phyloP scores from a whole-genome alignment of 2,888 invertebrate genomes.

The Lochmaea crataegi region DNA sequence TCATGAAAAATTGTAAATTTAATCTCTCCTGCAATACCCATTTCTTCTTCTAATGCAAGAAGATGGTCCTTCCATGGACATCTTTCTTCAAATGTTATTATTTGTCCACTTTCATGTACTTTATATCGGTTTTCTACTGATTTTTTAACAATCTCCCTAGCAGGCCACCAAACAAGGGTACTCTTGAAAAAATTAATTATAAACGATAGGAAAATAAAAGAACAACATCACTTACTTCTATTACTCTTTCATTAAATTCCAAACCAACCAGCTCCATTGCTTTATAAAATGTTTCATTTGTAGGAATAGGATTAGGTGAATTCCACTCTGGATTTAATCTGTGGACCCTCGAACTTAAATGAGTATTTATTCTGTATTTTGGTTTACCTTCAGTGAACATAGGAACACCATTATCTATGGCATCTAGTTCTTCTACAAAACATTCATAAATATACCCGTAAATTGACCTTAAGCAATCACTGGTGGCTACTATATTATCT shows the following conservation, averaged over 20 bases:
- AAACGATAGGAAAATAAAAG: background rate
- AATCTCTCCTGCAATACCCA: conserved; percentile 71
- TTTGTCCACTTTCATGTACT: conserved; percentile 82
- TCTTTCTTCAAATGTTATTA: conserved; percentile 77
- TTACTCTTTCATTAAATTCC: conserved; percentile 81
- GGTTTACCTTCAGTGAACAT: conserved; percentile 78
- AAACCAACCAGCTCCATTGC: conserved; percentile 82
- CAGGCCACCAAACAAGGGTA: conserved; percentile 87
- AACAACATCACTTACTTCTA: conserved; percentile 55
- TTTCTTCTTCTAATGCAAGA: conserved; percentile 81
- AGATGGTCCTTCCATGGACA: conserved; percentile 96
- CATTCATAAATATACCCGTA: conserved; percentile 83
- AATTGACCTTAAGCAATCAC: conserved; percentile 69
- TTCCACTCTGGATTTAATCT: conserved; percentile 90
- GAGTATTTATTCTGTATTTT: conserved; percentile 81
- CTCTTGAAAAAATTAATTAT: conserved; percentile 62
- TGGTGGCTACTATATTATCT: conserved; percentile 64
- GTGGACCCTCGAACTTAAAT: conserved; percentile 80
- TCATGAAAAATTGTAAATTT: conserved; percentile 82
- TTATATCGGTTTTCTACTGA: conserved; percentile 77
- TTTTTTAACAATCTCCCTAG: conserved; percentile 78
- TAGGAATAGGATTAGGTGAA: conserved; percentile 62
- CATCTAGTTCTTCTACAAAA: conserved; percentile 95
- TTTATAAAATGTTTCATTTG: conserved; percentile 76
- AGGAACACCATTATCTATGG: conserved; percentile 95